These are phyloP conservation scores for Sebastes kiyomatsui DNA, from an alignment of 2,797 vertebrate genomes.

Conservation along the genomic window DNA sequence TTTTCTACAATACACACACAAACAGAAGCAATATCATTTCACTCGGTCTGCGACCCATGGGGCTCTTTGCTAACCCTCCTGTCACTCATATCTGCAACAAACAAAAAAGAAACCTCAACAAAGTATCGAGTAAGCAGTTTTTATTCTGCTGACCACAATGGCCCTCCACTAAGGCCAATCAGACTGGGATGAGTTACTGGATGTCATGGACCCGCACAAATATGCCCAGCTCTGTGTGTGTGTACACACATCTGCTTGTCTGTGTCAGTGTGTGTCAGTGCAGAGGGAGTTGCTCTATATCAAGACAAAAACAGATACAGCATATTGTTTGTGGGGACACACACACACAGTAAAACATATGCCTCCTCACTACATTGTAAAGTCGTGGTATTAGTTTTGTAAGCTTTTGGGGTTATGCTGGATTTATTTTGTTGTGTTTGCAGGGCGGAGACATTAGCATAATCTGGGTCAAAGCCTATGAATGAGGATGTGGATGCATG, in stretches of 20 bases:
- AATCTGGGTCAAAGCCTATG: constrained; percentile 74
- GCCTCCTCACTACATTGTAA: constrained; percentile 20
- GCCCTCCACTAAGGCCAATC: constrained; percentile 54
- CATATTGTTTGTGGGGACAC: neutral
- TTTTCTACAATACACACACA: constrained; percentile 3
- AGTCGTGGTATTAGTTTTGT: constrained; percentile 51
- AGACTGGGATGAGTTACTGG: constrained; percentile 71
- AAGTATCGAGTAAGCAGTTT: constrained; percentile 72
- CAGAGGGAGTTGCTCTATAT: neutral
- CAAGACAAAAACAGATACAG: constrained; percentile 16
- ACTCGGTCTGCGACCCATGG: constrained; percentile 54
- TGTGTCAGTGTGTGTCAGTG: neutral
- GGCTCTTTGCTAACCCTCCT: constrained; percentile 62
- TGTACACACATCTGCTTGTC: neutral
- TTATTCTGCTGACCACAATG: constrained; percentile 76
- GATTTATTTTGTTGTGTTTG: constrained; percentile 68
- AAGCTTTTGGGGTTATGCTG: constrained; percentile 55
- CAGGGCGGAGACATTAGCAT: constrained; percentile 63
- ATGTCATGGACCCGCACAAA: constrained; percentile 56
- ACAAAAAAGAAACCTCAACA: constrained; percentile 71
- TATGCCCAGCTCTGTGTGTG: constrained; percentile 7
- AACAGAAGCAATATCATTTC: constrained; percentile 52
- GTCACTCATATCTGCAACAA: constrained; percentile 77
- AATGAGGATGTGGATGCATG: constrained; percentile 74
- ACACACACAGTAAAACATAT: neutral